phyloP scores from a whole-genome alignment of 1,140 invertebrate species.

The Mylabris phalerata region DNA sequence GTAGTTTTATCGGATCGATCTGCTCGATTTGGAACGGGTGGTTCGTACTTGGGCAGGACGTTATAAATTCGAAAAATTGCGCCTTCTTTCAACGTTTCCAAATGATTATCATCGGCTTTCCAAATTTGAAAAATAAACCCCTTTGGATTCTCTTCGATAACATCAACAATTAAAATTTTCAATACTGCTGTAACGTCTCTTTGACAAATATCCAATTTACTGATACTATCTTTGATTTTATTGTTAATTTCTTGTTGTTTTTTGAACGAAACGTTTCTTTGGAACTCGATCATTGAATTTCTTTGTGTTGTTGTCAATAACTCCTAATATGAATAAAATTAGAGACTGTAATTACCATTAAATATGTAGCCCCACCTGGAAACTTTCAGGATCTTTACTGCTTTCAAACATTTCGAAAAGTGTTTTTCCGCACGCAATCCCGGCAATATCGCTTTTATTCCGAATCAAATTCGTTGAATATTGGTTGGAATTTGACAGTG shows the following conservation, averaged over 20 bases:
- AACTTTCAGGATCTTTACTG: conserved; percentile 33
- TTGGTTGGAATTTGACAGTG: not conserved
- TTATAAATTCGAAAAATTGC: conserved; percentile 44
- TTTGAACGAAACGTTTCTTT: conserved; percentile 30
- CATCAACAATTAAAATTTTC: conserved; percentile 46
- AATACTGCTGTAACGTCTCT: conserved; percentile 46
- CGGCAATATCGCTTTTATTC: conserved; percentile 19
- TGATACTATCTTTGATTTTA: conserved; percentile 37
- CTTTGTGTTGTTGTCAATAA: conserved; percentile 30
- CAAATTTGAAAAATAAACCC: conserved; percentile 51
- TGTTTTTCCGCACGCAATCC: conserved; percentile 26
- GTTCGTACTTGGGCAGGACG: conserved; percentile 44
- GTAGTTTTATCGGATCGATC: conserved; percentile 9
- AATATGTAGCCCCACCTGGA: conserved; percentile 27
- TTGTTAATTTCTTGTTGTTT: conserved; percentile 38
- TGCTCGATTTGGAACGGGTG: not conserved
- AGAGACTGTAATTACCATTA: conserved; percentile 25
- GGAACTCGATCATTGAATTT: too few relatives aligned
- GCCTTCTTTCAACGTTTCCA: conserved; percentile 51
- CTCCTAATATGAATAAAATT: conserved; percentile 35
- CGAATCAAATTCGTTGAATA: conserved; percentile 5
- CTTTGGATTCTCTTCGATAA: conserved; percentile 28
- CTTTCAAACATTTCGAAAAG: conserved; percentile 32
- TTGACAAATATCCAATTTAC: conserved; percentile 32
- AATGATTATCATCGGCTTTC: conserved; percentile 50